These are phyloP conservation scores for Phalacrocorax aristotelis DNA, from an alignment of 2,113 vertebrate species.

Conservation along the genomic window DNA sequence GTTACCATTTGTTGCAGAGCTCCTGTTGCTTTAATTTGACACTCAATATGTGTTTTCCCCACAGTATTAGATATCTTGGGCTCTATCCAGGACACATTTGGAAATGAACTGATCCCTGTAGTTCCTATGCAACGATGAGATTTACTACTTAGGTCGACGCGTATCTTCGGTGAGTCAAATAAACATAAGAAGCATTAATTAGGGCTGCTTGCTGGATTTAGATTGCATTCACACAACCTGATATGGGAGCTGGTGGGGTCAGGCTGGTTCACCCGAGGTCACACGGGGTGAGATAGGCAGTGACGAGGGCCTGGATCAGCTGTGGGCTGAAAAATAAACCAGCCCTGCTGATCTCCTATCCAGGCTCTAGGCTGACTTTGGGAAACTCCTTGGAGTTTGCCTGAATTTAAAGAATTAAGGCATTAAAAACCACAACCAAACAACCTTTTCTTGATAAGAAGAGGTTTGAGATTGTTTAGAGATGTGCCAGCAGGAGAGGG, in stretches of 20 bases:
- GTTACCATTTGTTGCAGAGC: constrained; percentile 45
- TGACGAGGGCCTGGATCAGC: neutral
- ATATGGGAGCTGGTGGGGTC: neutral
- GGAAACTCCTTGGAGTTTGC: neutral
- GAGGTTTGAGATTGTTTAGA: neutral
- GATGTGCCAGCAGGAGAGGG: neutral
- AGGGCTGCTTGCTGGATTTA: constrained; percentile 50
- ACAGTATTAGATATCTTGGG: constrained; percentile 46
- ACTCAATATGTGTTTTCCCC: constrained; percentile 63
- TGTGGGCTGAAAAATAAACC: neutral
- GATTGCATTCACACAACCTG: constrained; percentile 32
- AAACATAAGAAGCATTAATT: constrained; percentile 20
- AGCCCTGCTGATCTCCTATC: neutral
- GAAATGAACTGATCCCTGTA: constrained; percentile 34
- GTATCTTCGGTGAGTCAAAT: constrained; percentile 17
- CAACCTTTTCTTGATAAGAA: neutral
- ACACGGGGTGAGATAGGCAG: neutral
- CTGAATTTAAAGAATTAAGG: neutral
- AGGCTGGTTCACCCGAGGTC: neutral
- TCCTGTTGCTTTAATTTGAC: constrained; percentile 49
- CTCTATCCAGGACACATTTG: constrained; percentile 56
- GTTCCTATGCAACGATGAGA: constrained; percentile 42
- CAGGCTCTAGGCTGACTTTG: neutral
- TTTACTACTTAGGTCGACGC: neutral
- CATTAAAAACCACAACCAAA: neutral